Evolutionary conservation across 30 jellyfish, hydroid and myxozoan genomes (phyloP), one percentile per base, ranked within the genome.

Genomic region (Pseudorhiza aurosa): DNA sequence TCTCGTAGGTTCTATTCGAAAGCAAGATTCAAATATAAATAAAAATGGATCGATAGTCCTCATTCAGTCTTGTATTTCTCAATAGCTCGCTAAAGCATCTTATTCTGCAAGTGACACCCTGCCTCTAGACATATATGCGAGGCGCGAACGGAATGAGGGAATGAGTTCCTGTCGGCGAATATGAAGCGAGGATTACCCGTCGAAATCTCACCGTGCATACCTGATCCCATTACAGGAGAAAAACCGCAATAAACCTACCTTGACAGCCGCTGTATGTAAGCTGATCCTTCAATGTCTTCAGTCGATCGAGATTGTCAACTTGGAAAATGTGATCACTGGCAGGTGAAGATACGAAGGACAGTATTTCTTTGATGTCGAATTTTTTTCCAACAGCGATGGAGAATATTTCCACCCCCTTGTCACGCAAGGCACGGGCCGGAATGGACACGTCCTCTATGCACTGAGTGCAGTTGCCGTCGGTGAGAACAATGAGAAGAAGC

Each of bases 381-480:
- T 84, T 84, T 8, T 77, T 71, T 0, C 96, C 87, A 19, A 91
- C 91, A 28, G 96, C 98, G 51, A 91, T 80, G 49, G 96, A 75
- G 62, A 73, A 91, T 7, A 91, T 85, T 17, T 62, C 71, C 14
- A 91, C 98, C 10, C 98, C 98, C 19, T 78, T 68, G 19, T 70
- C 90, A 40, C 84, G 84, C 68, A 91, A 47, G 25, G 89, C 93
- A 3, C 39, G 32, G 8, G 91, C 90, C 0, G 96, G 96, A 12
- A 57, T 62, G 14, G 88, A 18, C 1, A 84, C 81, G 17, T 50
- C 19, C 69, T 90, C 96, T 12, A 45, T 77, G 82, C 98, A 91
- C 1, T 64, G 91, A 1, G 98, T 91, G 59, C 98, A 91, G 0
- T 63, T 72, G 19, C 98, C 98, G 71, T 91, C 98, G 5, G 96